phyloP scores from a whole-genome alignment of 2,888 invertebrate genomes.

The Sinelater perroti region DNA sequence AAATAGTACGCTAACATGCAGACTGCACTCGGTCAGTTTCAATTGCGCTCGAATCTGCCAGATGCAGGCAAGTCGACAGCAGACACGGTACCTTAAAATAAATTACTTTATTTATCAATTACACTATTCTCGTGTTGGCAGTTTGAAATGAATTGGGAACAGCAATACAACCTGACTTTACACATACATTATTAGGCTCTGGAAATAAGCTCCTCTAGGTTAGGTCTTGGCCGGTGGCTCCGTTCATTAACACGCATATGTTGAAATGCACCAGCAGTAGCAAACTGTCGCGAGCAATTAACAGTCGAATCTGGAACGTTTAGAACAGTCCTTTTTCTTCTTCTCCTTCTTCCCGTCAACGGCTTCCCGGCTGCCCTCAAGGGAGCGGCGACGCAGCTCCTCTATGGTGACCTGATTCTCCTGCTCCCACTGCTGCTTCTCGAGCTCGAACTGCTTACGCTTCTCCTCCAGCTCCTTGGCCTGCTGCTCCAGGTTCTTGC shows the following conservation, averaged over 20 bases:
- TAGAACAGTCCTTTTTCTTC: constrained; percentile 93
- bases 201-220: constrained; percentile 27
- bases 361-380: constrained; percentile 90
- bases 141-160: constrained; percentile 29
- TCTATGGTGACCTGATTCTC: constrained; percentile 88
- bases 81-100: constrained; percentile 20
- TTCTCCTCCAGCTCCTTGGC: constrained; percentile 92
- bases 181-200: constrained; percentile 22
- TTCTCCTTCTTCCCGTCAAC: constrained; percentile 90
- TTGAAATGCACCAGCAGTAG: too few species aligned
- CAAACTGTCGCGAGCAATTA: not conserved
- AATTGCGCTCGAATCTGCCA: constrained; percentile 40
- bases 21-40: constrained; percentile 32
- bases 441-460: constrained; percentile 82
- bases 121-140: constrained; percentile 24
- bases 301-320: too few species aligned
- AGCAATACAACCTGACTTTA: constrained; percentile 28
- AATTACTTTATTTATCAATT: constrained; percentile 10
- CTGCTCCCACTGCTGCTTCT: constrained; percentile 90
- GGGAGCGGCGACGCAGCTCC: constrained; percentile 84
- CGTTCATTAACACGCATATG: too few species aligned
- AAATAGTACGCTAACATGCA: constrained; percentile 33
- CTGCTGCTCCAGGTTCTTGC: constrained; percentile 79
- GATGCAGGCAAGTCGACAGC: constrained; percentile 35
- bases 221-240: not conserved